Base-by-base conservation (phyloP, 2,888 invertebrate genomes). In the Rhodophaea formosa region DNA sequence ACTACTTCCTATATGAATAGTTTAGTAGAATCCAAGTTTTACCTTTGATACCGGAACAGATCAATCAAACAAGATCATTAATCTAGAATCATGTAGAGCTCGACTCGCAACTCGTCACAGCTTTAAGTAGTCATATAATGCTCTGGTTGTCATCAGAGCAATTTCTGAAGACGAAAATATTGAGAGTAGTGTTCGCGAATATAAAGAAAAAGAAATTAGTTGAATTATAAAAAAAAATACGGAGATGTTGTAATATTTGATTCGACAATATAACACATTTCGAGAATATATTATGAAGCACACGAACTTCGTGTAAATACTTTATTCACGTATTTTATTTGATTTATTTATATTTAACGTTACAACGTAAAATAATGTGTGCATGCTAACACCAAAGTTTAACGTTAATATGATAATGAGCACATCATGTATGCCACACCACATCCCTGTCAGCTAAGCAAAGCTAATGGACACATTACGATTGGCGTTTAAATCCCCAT, bases 341-440 rank as follows among this genome's bases (percentile, higher is more conserved):
- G 14, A 44, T 43, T 29, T 45, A 30, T 23, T n/a, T 23, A 53
- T 47, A 29, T n/a, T 54, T 30, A 44, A 44, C 53, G n/a, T 35
- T 32, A 12, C 45, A 53, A 46, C 16, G 49, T 53, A 53, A 53
- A 56, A 57, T 53, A 7, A 15, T 46, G 42, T 49, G 52, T 57
- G 16, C 44, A 32, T 56, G 55, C 47, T 57, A 61, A 52, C 59
- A 64, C 59, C 59, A 46, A 59, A 61, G 60, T 69, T 79, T 79
- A 76, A 62, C 74, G 73, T 70, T 63, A 65, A 64, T 59, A 64
- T 67, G 69, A 60, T 77, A 76, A 77, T 66, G 65, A 62, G 53
- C 64, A 35, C 63, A 79, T 82, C 78, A 79, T 69, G 83, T 73
- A 82, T 79, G 74, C 77, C 35, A 16, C 35, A 60, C 57, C 16